Base-by-base conservation (phyloP, 2,113 vertebrate genomes). In the Zosterops lateralis region DNA sequence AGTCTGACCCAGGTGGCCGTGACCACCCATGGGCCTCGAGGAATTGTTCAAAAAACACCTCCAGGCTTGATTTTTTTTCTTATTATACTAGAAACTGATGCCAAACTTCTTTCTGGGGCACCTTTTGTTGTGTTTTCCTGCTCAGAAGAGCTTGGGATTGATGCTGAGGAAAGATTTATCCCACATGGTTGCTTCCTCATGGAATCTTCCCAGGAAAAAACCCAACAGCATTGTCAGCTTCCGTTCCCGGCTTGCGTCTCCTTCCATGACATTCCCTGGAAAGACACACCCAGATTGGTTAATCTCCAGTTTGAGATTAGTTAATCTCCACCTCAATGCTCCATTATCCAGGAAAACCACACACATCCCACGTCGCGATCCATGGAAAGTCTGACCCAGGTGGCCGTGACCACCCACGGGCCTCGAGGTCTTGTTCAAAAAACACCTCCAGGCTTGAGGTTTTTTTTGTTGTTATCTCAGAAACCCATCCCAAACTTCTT, bases 241-340 rank as follows among this genome's bases (percentile, higher is more conserved):
- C 13, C 2, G 13, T 50, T 50, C 14, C 48, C 13, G 1, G 13
- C 28, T 9, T 4, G 4, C 3, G 2, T 54, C 60, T 64, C 74
- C 40, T 28, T 6, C 14, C 0, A 0, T 12, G n/a, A 7, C n/a
- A 9, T 84, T 73, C 62, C 51, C 67, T 60, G 60, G 40, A 31
- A 91, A 82, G 76, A 26, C 90, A 70, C 85, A 38, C 90, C 91
- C 73, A 68, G 85, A 84, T 92, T 71, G 77, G 38, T 94, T 91
- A 56, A 93, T 92, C 82, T 2, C 17, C 45, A 17, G 62, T 67
- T 78, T 5, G 1, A 48, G 47, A 48, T 24, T 13, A 48, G 22
- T 13, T 48, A 24, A 48, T 48, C 17, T 83, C 86, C 81, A 29
- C 36, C 32, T 48, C 6, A 34, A 64, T 34, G 44, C 77, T 56